Evolutionary conservation across 2,113 vertebrate species (phyloP), one percentile per base, ranked within the genome.

Genomic region (Nothobranchius furzeri): DNA sequence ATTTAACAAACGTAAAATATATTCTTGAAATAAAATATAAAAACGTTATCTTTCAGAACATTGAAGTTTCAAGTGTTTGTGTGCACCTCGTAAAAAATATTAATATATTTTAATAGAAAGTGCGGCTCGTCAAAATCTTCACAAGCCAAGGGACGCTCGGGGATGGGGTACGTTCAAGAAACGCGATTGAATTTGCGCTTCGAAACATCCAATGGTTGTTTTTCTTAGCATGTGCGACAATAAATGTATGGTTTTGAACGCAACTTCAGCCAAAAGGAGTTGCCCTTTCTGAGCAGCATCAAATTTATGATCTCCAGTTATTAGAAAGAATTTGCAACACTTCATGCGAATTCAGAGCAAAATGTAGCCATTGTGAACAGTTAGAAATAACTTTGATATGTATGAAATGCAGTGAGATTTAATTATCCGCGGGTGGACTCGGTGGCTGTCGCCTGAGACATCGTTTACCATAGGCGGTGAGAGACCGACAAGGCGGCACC

Each of bases 401-500:
- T 17, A 48, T 63, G 55, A 47, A 58, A 45, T 40, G 48, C 54
- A 63, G 42, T 78, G 67, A 88, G 48, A 6, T 62, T 25, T 54
- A 43, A 49, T 80, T 37, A 25, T 81, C 52, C 55, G 48, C 84
- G 79, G 70, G 87, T 87, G 88, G 79, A 84, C 60, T 70, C 65
- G 76, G 68, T 58, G 71, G 49, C 77, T 36, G 59, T 79, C 73
- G 82, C 81, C 76, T 82, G 76, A 89, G 70, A 84, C 82, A 71
- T 78, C 70, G 66, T 79, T 81, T 64, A 52, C 80, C 25, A 73
- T 60, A 68, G 64, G 56, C 68, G 74, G 76, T 52, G 67, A 89
- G 67, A 89, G 79, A 78, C 85, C 57, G 78, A 82, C 73, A 73
- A 82, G 87, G 82, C 68, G 78, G 82, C 66, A 85, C 83, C 77